Evolutionary conservation across 2,797 vertebrate species (phyloP).

Genomic region (Mastacembelus armatus): DNA sequence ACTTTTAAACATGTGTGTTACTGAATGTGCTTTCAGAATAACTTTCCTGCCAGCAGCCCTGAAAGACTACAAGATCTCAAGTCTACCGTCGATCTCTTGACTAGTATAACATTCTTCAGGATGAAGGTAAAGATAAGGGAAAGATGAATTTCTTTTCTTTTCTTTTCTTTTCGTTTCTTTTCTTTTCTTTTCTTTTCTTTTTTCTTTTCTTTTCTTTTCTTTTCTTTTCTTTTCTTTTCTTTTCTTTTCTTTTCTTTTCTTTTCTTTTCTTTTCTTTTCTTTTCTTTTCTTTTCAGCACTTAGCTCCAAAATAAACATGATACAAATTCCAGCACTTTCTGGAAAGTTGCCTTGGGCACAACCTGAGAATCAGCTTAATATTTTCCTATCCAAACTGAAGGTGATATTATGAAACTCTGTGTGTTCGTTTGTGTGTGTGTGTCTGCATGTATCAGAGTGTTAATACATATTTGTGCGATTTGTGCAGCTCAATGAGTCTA

Average conservation of each 20-base stretch:
- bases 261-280: not conserved
- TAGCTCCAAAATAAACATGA: slow-evolving; percentile 12
- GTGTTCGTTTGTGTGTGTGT: slow-evolving; percentile 18
- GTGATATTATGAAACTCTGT: slow-evolving; percentile 24
- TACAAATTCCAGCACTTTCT: slow-evolving; percentile 24
- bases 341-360: slow-evolving; percentile 37
- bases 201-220: not conserved
- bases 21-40: slow-evolving; percentile 85
- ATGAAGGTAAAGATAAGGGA: slow-evolving; percentile 89
- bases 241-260: not conserved
- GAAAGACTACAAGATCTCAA: slow-evolving; percentile 98
- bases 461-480: slow-evolving; percentile 7
- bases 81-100: slow-evolving; percentile 97
- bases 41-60: slow-evolving; percentile 97
- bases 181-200: not conserved
- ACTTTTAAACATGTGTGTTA: slow-evolving; percentile 20
- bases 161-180: not conserved
- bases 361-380: slow-evolving; percentile 44
- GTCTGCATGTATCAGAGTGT: slow-evolving; percentile 19
- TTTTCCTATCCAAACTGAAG: slow-evolving; percentile 58
- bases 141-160: not conserved
- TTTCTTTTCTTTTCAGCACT: slow-evolving; percentile 1
- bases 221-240: not conserved
- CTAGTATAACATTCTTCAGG: slow-evolving; percentile 98
- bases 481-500: slow-evolving; percentile 36